These are phyloP conservation scores for Pipistrellus pipistrellus DNA, from an alignment of 2,797 vertebrate genomes.

Conservation along the genomic window DNA sequence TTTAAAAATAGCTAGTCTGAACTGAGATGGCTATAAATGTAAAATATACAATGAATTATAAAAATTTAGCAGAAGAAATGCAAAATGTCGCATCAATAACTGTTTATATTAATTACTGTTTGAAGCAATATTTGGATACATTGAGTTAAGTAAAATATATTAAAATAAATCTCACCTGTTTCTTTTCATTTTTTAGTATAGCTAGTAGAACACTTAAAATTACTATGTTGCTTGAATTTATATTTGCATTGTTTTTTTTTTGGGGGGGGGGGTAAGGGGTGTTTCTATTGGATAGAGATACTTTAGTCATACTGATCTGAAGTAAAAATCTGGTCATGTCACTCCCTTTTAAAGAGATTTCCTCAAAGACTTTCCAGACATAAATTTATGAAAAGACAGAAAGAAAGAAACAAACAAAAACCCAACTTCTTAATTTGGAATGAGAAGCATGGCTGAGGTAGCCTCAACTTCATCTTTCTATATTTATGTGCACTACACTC, in stretches of 20 bases:
- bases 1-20: not conserved
- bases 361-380: constrained; percentile 11
- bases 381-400: not conserved
- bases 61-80: constrained; percentile 37
- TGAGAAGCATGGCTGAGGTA: not conserved
- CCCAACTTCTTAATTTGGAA: constrained; percentile 17
- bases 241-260: not conserved
- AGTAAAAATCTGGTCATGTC: constrained; percentile 38
- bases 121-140: constrained; percentile 37
- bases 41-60: constrained; percentile 13
- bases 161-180: constrained; percentile 32
- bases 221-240: constrained; percentile 1
- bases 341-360: constrained; percentile 30
- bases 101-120: not conserved
- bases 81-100: not conserved
- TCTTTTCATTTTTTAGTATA: constrained; percentile 12
- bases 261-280: no score
- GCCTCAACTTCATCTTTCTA: constrained; percentile 17
- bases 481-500: not conserved
- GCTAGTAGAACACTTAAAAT: constrained; percentile 58
- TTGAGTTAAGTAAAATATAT: not conserved
- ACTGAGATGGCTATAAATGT: not conserved
- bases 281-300: constrained; percentile 14
- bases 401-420: not conserved
- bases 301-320: constrained; percentile 38